Percentiles rank a stretch among this genome's conserved stretches.
phyloP scores from a whole-genome alignment of 2,888 invertebrate species.

The Ferrisia virgata region DNA sequence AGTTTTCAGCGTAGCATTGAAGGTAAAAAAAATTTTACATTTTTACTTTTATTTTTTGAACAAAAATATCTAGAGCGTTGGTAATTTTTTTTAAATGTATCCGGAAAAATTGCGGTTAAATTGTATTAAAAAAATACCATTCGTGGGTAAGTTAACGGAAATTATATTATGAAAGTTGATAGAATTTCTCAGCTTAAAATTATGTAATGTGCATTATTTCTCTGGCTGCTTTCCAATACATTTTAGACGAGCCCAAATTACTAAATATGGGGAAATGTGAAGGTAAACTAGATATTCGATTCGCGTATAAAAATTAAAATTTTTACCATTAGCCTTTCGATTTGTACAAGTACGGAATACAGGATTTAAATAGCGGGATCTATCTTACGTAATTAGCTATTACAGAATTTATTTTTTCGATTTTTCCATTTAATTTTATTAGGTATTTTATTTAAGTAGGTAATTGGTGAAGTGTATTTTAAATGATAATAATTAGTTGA shows the following conservation, averaged over 20 bases:
- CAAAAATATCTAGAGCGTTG: too few species aligned
- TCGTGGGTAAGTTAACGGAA: background rate
- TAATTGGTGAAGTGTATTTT: background rate
- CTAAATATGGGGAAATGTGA: background rate
- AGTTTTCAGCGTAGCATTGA: background rate
- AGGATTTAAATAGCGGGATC: background rate
- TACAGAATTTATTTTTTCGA: background rate
- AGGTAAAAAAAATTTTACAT: background rate
- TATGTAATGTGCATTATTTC: background rate
- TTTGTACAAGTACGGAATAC: too few species aligned
- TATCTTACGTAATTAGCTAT: background rate
- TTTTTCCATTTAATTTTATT: background rate
- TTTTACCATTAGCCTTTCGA: background rate
- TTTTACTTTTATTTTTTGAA: too few species aligned
- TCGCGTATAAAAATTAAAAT: background rate
- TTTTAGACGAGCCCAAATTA: constrained; percentile 5
- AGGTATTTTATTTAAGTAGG: background rate
- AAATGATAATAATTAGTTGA: background rate
- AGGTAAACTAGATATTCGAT: background rate
- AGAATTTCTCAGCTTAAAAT: background rate
- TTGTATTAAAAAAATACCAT: background rate
- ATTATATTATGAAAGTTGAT: background rate
- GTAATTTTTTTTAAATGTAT: too few species aligned
- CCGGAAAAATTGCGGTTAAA: background rate
- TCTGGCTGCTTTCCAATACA: background rate